Evolutionary conservation across 2,888 invertebrate species (phyloP), one percentile per base, ranked within the genome.

Genomic region (Meta bourneti): DNA sequence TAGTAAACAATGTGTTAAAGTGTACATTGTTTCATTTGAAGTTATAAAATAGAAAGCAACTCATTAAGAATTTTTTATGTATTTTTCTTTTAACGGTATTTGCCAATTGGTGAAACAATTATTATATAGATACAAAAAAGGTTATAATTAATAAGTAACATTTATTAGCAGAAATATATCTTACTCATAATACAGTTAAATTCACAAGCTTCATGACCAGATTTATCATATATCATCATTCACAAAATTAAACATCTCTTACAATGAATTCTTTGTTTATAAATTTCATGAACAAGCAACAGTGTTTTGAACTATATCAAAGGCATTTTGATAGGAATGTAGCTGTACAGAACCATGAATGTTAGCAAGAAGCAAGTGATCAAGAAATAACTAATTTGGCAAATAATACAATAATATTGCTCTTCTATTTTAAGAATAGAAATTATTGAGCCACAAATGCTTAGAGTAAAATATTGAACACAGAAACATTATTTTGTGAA

Each of bases 101-200:
- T 2, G 34, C 1, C 34, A 34, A 34, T 34, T 2, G 34, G 34
- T n/a, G n/a, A n/a, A 34, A 34, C 1, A 4, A 34, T 34, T 34
- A 34, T 34, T 34, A 34, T 1, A 34, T 34, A 34, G 1, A 34
- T 34, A 34, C 1, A 34, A 34, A 1, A 34, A 4, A 34, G 34
- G 4, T n/a, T 61, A 16, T 61, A 61, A 61, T 61, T 61, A 61
- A 61, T 61, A 72, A 51, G 75, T 79, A 90, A 85, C 90, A 90
- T 90, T 90, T 90, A 90, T 90, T 90, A 80, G 80, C 85, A 85
- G 79, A 90, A 90, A 90, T 80, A 90, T 90, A 85, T 84, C 77
- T 75, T 82, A 54, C 70, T 84, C 71, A 52, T 86, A 79, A 34
- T 80, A 84, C 84, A 84, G 77, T 70, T 89, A 48, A 70, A 83